Conservation (phyloP, 2,797 vertebrate species). For the Glyptemys insculpta region DNA sequence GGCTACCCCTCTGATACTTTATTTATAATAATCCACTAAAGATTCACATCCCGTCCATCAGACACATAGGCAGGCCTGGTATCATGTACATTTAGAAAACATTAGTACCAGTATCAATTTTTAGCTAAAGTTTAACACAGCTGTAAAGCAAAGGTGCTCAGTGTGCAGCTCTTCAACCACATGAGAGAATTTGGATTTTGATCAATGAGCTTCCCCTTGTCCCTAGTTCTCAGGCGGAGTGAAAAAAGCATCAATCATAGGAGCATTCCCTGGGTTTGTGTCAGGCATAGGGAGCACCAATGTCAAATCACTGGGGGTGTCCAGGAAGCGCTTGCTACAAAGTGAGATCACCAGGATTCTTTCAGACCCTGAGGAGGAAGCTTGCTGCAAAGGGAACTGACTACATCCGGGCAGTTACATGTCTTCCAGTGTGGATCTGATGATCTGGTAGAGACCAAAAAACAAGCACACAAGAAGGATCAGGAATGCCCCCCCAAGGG, state of each 20-base stretch:
- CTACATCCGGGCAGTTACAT: too few species aligned
- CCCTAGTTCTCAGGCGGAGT: neutral
- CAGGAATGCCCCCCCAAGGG: too few species aligned
- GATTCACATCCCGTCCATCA: neutral
- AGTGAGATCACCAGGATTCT: too few species aligned
- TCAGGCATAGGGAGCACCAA: too few species aligned
- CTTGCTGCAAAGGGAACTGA: too few species aligned
- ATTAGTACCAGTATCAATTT: neutral
- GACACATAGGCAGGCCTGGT: neutral
- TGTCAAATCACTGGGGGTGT: too few species aligned
- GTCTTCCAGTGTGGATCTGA: too few species aligned
- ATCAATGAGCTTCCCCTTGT: neutral
- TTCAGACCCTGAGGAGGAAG: too few species aligned
- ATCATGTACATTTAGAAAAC: neutral
- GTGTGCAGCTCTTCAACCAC: neutral
- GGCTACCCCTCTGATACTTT: too few species aligned
- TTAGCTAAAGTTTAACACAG: neutral
- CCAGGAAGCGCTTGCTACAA: too few species aligned
- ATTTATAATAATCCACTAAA: neutral
- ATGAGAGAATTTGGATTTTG: neutral
- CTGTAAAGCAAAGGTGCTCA: neutral
- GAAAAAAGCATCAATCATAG: neutral
- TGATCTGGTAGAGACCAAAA: too few species aligned
- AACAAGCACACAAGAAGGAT: too few species aligned
- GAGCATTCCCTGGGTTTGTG: neutral